A percentile compares a stretch with the other conserved stretches of the same genome.
Conservation (phyloP, 2,888 invertebrate genomes). For the Hartigia nigra region DNA sequence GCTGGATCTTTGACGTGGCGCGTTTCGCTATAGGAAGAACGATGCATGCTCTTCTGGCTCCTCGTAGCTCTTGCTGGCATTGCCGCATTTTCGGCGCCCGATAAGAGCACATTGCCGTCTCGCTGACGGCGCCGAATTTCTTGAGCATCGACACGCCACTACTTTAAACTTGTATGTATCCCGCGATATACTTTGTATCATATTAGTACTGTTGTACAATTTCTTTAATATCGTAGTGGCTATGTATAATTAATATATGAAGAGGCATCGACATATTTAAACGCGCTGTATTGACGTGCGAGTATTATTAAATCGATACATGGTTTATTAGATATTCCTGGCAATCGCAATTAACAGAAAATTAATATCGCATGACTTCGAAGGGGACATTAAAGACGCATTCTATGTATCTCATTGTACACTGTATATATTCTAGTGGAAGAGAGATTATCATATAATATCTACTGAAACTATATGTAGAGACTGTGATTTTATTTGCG, state of each 20-base stretch:
- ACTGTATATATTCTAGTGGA: background rate
- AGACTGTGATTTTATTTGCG: no score
- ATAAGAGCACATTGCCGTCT: background rate
- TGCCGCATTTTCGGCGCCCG: background rate
- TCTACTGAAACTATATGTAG: background rate
- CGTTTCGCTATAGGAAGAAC: background rate
- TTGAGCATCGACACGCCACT: background rate
- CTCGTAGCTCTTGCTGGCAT: background rate
- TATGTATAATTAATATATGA: background rate
- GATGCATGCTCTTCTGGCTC: background rate
- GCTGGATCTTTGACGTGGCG: background rate
- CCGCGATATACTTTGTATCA: background rate
- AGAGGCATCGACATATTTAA: background rate
- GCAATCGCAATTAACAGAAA: background rate
- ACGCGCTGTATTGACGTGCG: background rate
- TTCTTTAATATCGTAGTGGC: background rate
- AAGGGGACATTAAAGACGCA: background rate
- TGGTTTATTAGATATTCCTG: background rate
- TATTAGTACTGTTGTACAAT: background rate
- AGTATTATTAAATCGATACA: background rate
- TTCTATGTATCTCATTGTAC: background rate
- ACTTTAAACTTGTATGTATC: background rate
- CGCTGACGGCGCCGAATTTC: background rate
- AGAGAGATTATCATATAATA: background rate
- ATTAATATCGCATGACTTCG: background rate